These are phyloP conservation scores for Timema cristinae DNA, from an alignment of 2,888 invertebrate species.

Conservation along the genomic window DNA sequence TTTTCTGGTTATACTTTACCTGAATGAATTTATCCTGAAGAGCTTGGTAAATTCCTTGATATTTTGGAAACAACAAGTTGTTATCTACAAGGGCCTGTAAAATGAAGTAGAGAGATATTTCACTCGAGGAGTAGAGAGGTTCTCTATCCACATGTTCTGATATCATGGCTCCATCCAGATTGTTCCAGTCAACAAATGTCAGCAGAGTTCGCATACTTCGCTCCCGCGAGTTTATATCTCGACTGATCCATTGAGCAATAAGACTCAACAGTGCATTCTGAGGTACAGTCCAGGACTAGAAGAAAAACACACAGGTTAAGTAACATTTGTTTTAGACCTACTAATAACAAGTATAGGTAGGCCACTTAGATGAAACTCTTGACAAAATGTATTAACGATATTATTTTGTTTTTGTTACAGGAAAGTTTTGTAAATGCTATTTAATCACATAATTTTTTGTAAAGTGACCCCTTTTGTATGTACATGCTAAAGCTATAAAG, in stretches of 20 bases:
- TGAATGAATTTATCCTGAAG: constrained; percentile 48
- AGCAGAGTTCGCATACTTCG: constrained; percentile 53
- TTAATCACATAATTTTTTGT: too few relatives aligned
- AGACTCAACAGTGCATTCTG: constrained; percentile 42
- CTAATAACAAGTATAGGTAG: too few relatives aligned
- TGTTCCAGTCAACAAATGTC: constrained; percentile 48
- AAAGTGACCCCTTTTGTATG: too few relatives aligned
- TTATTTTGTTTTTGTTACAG: too few relatives aligned
- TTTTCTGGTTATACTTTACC: constrained; percentile 36
- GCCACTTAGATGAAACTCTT: too few relatives aligned
- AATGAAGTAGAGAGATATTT: constrained; percentile 54
- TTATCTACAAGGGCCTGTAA: constrained; percentile 50
- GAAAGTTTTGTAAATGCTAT: too few relatives aligned
- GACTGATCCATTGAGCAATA: constrained; percentile 53
- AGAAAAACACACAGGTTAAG: not conserved
- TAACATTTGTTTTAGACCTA: too few relatives aligned
- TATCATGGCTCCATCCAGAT: constrained; percentile 48
- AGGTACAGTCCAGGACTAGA: constrained; percentile 29
- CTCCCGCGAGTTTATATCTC: constrained; percentile 49
- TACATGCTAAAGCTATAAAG: too few relatives aligned
- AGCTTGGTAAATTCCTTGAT: constrained; percentile 48
- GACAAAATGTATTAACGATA: too few relatives aligned
- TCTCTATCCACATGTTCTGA: constrained; percentile 55
- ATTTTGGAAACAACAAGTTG: constrained; percentile 50
- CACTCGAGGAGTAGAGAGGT: constrained; percentile 54